phyloP scores from a whole-genome alignment of 2,797 vertebrate genomes.

The Clamator glandarius region DNA sequence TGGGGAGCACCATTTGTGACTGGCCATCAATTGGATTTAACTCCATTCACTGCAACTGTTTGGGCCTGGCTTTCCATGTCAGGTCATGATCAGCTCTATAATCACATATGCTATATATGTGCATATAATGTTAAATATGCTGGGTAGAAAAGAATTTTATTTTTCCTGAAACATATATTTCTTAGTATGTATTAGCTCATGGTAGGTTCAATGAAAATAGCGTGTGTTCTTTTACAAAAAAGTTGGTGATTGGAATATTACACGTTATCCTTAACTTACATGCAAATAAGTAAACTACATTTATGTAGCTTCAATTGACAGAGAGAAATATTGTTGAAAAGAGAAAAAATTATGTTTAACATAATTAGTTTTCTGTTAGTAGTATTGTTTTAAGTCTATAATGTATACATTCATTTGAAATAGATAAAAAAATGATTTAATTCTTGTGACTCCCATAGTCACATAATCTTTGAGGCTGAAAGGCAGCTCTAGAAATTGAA shows the following conservation, averaged over 20 bases:
- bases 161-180: not conserved
- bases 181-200: not conserved
- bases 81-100: not conserved
- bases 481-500: not conserved
- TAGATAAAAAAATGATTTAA: not conserved
- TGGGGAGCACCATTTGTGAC: too few relatives aligned
- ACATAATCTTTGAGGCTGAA: not conserved
- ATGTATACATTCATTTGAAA: not conserved
- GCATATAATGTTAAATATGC: not conserved
- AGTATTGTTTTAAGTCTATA: not conserved
- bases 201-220: not conserved
- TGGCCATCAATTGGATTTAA: too few relatives aligned
- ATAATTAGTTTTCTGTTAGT: not conserved
- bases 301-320: not conserved
- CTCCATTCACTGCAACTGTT: too few relatives aligned
- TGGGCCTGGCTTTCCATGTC: too few relatives aligned
- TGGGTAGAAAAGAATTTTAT: not conserved
- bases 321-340: not conserved
- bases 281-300: not conserved
- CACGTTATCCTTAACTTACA: not conserved
- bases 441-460: not conserved
- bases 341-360: fast-evolving
- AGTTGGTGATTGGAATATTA: not conserved
- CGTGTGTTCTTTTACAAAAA: not conserved
- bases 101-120: not conserved